Base-by-base conservation (phyloP, 2,797 vertebrate species). In the Chelmon rostratus region DNA sequence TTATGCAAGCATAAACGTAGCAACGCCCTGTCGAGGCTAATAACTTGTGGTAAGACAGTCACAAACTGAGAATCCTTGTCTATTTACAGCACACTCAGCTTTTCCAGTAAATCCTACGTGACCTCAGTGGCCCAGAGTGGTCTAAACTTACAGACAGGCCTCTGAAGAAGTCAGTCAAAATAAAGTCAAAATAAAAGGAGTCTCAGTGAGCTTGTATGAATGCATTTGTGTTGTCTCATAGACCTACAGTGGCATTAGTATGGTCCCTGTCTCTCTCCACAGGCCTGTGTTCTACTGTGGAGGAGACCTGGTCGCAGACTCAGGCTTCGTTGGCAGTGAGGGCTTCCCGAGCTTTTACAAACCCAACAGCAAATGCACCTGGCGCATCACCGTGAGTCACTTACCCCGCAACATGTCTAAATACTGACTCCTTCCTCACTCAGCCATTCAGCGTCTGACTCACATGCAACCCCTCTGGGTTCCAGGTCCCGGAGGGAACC, bases 261-360 rank as follows among this genome's bases (percentile, higher is more conserved):
- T 35, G 62, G 28, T 62, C 21, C 40, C n/a, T 74, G 8, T 54
- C 44, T 7, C 21, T 19, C 50, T 13, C 79, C 50, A 6, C 92
- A 98, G 97, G 92, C 97, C 97, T 0, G 95, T 95, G 80, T 98
- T 98, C 89, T 69, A 93, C 81, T 98, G 97, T 7, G 97, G 97
- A 70, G 97, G 97, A 33, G 93, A 96, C 18, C 76, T 97, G 61
- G 91, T 89, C 0, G 88, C 92, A 21, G 96, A 97, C n/a, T 95
- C 95, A 0, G 97, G 97, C 72, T 97, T 96, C 65, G 91, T 98
- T 31, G 97, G 94, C 84, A 98, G 97, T 44, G 97, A 98, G 68
- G 96, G 94, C 1, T 98, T 98, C 89, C 97, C 97, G 25, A 95
- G 87, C 66, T 93, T 91, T 85, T 98, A 98, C 87, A 97, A 96